Evolutionary conservation across 2,888 invertebrate species (phyloP).

Genomic region (Cartodere bifasciata): DNA sequence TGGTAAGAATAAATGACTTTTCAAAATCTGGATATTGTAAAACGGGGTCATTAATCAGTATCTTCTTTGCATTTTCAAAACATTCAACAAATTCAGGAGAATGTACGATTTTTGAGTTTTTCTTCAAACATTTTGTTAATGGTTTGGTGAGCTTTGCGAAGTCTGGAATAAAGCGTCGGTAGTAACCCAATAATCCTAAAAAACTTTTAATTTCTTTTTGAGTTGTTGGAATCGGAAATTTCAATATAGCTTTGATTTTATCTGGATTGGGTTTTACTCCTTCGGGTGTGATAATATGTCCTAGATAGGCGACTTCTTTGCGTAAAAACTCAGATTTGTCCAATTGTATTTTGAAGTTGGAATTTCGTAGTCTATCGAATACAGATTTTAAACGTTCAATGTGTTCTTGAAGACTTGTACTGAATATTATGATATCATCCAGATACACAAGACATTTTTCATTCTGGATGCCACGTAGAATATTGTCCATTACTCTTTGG

Average conservation of each 20-base stretch:
- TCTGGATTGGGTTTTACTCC: conserved; percentile 20
- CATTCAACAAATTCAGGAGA: too few relatives aligned
- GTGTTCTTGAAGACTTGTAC: conserved; percentile 14
- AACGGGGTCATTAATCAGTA: conserved; percentile 11
- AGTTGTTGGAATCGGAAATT: conserved; percentile 16
- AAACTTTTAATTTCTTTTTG: conserved; percentile 18
- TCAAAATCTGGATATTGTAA: conserved; percentile 18
- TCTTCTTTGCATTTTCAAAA: conserved; percentile 13
- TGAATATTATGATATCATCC: conserved; percentile 22
- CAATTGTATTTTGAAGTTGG: conserved; percentile 20
- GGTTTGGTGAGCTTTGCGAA: conserved; percentile 21
- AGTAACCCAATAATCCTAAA: conserved; percentile 24
- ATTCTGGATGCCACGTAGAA: conserved; percentile 15
- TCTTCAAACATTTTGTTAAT: conserved; percentile 17
- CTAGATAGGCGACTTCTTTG: conserved; percentile 19
- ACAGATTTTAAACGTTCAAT: conserved; percentile 14
- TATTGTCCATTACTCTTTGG: conserved; percentile 16
- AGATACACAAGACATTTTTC: conserved; percentile 20
- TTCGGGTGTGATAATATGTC: conserved; percentile 17
- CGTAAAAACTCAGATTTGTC: conserved; percentile 24
- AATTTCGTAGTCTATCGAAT: conserved; percentile 16
- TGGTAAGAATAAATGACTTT: conserved; percentile 23
- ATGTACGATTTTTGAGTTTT: conserved; percentile 12
- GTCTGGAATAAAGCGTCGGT: conserved; percentile 23
- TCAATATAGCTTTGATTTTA: conserved; percentile 15